Conservation (phyloP, 2,113 vertebrate species). For the Syngnathoides biaculeatus region DNA sequence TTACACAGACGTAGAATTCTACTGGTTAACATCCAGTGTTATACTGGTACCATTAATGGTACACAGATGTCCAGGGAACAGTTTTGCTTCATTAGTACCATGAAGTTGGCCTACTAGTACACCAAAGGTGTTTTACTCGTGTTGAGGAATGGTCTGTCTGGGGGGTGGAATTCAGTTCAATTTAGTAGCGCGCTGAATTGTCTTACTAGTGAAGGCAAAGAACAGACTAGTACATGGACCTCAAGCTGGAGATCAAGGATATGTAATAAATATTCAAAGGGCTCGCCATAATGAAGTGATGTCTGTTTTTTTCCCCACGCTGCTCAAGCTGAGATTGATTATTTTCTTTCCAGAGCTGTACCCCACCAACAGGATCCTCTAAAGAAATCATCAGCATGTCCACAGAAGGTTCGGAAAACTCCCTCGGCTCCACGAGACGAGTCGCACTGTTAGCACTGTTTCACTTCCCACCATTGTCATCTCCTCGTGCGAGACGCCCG, state of each 20-base stretch:
- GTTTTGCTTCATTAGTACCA: no score
- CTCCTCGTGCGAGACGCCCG: conserved; percentile 24
- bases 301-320: neutral
- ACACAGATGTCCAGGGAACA: no score
- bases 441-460: neutral
- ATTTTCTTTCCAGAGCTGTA: conserved; percentile 44
- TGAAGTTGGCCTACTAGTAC: no score
- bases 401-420: conserved; percentile 24
- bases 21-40: no score
- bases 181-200: no score
- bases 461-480: conserved; percentile 44
- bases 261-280: no score
- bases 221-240: neutral
- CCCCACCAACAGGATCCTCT: conserved; percentile 26
- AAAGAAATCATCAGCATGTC: conserved; percentile 31
- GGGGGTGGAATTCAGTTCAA: no score
- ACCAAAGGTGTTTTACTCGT: no score
- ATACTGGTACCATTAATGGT: no score
- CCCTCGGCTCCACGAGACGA: conserved; percentile 14
- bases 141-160: no score
- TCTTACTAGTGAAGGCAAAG: no score
- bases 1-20: no score
- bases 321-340: neutral
- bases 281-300: neutral
- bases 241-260: neutral